phyloP scores from a whole-genome alignment of 2,888 invertebrate species.

The Temnothorax unifasciatus region DNA sequence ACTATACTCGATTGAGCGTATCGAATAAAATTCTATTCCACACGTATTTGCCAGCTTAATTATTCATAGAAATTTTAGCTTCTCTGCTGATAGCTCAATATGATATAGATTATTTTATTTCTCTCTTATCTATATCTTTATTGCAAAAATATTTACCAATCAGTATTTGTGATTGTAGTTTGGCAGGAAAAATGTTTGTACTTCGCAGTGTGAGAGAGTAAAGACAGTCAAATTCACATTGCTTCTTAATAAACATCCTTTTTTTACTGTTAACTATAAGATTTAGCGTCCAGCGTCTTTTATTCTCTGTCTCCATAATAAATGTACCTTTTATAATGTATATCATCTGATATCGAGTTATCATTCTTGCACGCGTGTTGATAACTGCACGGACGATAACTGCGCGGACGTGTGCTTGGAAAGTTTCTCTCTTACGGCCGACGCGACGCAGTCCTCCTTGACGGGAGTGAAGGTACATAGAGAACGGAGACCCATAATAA shows the following conservation, averaged over 20 bases:
- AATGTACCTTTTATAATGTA: slow-evolving; percentile 37
- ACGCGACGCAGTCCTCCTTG: slow-evolving; percentile 6
- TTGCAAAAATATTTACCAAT: background rate
- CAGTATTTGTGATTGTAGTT: background rate
- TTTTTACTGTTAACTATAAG: background rate
- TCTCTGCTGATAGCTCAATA: background rate
- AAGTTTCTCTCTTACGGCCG: slow-evolving; percentile 23
- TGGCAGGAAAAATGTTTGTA: background rate
- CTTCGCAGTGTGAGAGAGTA: background rate
- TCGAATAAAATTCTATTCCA: background rate
- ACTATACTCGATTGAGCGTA: background rate
- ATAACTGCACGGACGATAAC: slow-evolving; percentile 17
- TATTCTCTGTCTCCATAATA: background rate
- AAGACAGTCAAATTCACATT: background rate
- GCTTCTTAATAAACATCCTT: background rate
- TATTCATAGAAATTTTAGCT: slow-evolving; percentile 4
- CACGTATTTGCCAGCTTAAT: background rate
- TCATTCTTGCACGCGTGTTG: background rate
- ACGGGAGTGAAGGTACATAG: background rate
- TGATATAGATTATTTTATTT: background rate
- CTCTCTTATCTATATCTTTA: background rate
- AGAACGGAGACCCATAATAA: slow-evolving; percentile 35
- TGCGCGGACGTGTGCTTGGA: background rate
- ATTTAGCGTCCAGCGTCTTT: background rate
- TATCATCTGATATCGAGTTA: slow-evolving; percentile 17